phyloP scores from a whole-genome alignment of 2,113 vertebrate genomes.

The Oreochromis aureus region DNA sequence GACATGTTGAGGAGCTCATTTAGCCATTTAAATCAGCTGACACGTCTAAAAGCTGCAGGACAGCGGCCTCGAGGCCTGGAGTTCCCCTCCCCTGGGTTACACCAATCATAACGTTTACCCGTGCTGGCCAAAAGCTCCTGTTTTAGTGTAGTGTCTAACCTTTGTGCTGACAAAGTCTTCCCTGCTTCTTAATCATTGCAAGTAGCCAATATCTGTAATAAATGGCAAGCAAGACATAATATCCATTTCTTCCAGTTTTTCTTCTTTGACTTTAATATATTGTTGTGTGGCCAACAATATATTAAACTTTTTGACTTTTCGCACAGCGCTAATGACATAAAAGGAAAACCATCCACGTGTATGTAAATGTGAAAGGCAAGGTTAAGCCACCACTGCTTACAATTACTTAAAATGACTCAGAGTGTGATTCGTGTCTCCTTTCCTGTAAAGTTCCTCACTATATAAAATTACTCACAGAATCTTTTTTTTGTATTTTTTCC shows the following conservation, averaged over 20 bases:
- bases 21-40: not conserved
- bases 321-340: not conserved
- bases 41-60: not conserved
- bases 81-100: not conserved
- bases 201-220: rapidly evolving
- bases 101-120: not conserved
- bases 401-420: not conserved
- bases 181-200: not conserved
- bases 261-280: not conserved
- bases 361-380: not conserved
- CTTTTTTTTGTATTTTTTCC: not conserved
- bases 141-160: not conserved
- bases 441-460: not conserved
- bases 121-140: not conserved
- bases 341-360: not conserved
- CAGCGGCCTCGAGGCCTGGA: not conserved
- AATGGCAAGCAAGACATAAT: not conserved
- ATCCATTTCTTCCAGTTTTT: not conserved
- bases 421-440: not conserved
- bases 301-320: not conserved
- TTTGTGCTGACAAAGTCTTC: not conserved
- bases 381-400: not conserved
- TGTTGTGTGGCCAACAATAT: not conserved
- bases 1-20: not conserved
- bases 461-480: not conserved